Conservation (phyloP, 2,113 vertebrate genomes). For the Choloepus hoffmanni region DNA sequence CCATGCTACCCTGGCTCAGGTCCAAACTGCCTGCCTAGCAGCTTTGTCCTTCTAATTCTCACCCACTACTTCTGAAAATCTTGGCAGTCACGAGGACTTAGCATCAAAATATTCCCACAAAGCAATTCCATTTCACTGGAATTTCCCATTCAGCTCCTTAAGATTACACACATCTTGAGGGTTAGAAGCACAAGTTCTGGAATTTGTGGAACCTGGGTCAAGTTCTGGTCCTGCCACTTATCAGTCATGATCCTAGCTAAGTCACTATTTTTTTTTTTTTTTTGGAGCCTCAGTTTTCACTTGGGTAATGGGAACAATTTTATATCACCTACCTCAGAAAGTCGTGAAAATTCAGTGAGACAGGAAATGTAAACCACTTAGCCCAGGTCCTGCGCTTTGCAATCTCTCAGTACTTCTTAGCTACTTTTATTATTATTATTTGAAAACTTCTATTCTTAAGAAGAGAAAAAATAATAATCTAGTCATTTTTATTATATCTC, state of each 20-base stretch:
- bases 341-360: background rate
- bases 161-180: background rate
- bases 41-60: background rate
- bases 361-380: accelerated
- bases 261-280: background rate
- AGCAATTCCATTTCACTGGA: background rate
- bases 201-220: background rate
- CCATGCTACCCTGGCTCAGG: background rate
- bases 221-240: background rate
- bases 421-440: background rate
- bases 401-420: background rate
- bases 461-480: background rate
- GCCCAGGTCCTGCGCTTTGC: background rate
- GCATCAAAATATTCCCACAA: background rate
- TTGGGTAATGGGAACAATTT: background rate
- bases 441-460: background rate
- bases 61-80: background rate
- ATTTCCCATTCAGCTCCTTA: background rate
- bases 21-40: constrained; percentile 75
- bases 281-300: background rate
- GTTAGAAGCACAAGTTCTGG: background rate
- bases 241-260: background rate
- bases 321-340: background rate
- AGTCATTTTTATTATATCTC: accelerated
- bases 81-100: background rate